Evolutionary conservation across 2,888 invertebrate genomes (phyloP).

Genomic region (Uropetala carovei): DNA sequence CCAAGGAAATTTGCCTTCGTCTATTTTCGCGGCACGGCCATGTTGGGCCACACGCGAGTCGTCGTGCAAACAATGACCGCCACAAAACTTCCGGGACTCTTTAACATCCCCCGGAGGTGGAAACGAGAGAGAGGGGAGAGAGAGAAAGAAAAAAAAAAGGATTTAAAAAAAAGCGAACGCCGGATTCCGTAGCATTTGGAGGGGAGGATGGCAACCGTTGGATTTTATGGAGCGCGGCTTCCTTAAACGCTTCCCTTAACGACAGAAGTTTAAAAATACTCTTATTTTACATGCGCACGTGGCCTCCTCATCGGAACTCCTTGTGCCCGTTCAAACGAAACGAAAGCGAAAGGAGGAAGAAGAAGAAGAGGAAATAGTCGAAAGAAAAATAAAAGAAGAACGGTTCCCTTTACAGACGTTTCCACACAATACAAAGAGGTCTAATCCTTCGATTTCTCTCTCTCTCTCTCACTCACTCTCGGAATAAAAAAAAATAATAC

Average conservation of each 20-base stretch:
- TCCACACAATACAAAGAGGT: no score
- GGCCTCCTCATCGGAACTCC: neutral
- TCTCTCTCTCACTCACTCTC: no score
- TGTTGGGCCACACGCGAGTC: constrained; percentile 2
- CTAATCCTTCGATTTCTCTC: no score
- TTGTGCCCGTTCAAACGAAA: neutral
- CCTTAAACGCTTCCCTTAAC: neutral
- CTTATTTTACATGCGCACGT: constrained; percentile 12
- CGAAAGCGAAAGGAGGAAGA: neutral
- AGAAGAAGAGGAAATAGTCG: neutral
- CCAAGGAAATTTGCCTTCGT: neutral
- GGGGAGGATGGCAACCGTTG: constrained; percentile 14
- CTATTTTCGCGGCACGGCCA: neutral
- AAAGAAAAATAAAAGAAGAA: neutral
- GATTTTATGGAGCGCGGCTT: constrained; percentile 12
- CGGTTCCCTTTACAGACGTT: neutral
- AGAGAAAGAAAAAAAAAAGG: no score
- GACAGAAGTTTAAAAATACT: constrained; percentile 5
- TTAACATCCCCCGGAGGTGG: neutral
- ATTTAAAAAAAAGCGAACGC: no score
- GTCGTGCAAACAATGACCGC: constrained; percentile 4
- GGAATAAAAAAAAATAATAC: no score
- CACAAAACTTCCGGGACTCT: constrained; percentile 13
- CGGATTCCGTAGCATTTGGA: neutral
- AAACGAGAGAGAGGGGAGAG: neutral